These are phyloP conservation scores for Zygothrica quintamaculata DNA, from an alignment of 2,888 invertebrate genomes.

Conservation along the genomic window DNA sequence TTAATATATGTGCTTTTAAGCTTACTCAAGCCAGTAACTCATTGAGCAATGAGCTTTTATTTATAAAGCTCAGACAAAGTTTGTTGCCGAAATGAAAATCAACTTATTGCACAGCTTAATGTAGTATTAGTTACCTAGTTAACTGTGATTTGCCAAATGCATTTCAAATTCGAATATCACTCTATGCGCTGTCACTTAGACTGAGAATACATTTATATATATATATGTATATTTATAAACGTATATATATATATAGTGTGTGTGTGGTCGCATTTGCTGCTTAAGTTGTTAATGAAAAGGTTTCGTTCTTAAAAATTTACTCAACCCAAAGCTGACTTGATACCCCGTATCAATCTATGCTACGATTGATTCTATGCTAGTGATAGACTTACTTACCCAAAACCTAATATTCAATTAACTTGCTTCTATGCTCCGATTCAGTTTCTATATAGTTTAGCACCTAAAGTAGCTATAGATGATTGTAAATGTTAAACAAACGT, in stretches of 20 bases:
- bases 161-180: no score
- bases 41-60: no score
- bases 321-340: conserved; percentile 28
- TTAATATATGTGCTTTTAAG: conserved; percentile 10
- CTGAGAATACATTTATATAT: no score
- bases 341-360: conserved; percentile 27
- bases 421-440: conserved; percentile 18
- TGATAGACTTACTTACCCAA: conserved; percentile 67
- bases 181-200: conserved; percentile 52
- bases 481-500: conserved; percentile 72
- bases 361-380: conserved; percentile 63
- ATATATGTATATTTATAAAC: no score
- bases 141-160: no score
- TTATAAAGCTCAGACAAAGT: neutral
- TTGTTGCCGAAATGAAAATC: neutral
- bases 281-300: conserved; percentile 35
- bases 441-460: conserved; percentile 47
- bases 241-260: no score
- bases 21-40: neutral
- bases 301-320: conserved; percentile 60
- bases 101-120: no score
- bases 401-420: no score
- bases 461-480: conserved; percentile 55
- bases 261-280: conserved; percentile 39
- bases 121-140: no score